Evolutionary conservation across 2,888 invertebrate species (phyloP).

Genomic region (Globia sparganii): DNA sequence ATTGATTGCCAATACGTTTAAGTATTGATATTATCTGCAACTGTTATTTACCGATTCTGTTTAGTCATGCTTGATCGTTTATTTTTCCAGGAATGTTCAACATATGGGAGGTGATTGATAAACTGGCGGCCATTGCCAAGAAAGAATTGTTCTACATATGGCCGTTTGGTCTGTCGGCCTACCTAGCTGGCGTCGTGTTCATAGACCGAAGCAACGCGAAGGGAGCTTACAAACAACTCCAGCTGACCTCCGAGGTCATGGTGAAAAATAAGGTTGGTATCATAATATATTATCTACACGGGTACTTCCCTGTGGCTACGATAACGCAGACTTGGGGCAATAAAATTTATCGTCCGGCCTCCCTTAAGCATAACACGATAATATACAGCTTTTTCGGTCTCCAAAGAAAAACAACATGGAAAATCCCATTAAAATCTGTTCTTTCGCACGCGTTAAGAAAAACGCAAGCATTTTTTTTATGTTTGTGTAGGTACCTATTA

Average conservation of each 20-base stretch:
- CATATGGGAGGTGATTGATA: constrained; percentile 90
- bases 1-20: constrained; percentile 38
- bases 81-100: constrained; percentile 90
- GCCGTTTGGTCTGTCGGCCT: constrained; percentile 91
- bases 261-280: constrained; percentile 83
- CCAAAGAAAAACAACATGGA: constrained; percentile 47
- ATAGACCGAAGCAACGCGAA: constrained; percentile 90
- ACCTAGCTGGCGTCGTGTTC: constrained; percentile 92
- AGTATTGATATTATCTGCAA: constrained; percentile 30
- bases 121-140: constrained; percentile 91
- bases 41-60: constrained; percentile 8
- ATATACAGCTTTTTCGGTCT: constrained; percentile 39
- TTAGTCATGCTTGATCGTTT: constrained; percentile 9
- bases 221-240: constrained; percentile 87
- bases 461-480: background rate
- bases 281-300: constrained; percentile 69
- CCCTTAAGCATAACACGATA: constrained; percentile 52
- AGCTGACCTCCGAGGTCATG: constrained; percentile 86
- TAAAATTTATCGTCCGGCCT: constrained; percentile 56
- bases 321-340: constrained; percentile 39
- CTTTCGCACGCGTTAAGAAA: constrained; percentile 24
- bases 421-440: constrained; percentile 47
- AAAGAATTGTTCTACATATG: constrained; percentile 91
- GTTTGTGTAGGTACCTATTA: background rate
- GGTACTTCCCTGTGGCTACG: constrained; percentile 36